phyloP scores from a whole-genome alignment of 2,888 invertebrate species.

The Andricus quercusramuli region DNA sequence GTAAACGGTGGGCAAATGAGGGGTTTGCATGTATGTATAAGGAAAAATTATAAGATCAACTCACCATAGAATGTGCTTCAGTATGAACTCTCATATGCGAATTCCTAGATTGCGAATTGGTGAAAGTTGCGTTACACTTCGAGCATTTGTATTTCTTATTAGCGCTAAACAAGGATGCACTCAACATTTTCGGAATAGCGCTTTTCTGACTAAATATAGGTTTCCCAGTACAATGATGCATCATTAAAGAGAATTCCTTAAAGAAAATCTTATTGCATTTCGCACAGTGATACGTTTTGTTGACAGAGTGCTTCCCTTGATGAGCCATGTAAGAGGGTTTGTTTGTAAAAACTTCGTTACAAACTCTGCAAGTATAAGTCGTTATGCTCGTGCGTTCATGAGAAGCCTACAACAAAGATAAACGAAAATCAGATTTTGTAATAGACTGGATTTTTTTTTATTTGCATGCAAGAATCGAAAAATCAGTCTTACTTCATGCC shows the following conservation, averaged over 20 bases:
- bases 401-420: slow-evolving; percentile 56
- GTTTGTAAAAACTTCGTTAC: slow-evolving; percentile 65
- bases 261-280: slow-evolving; percentile 74
- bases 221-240: slow-evolving; percentile 66
- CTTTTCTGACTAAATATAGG: slow-evolving; percentile 57
- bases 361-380: slow-evolving; percentile 61
- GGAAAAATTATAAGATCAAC: slow-evolving; percentile 4
- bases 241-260: slow-evolving; percentile 69
- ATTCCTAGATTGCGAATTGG: slow-evolving; percentile 65
- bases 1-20: too few relatives aligned
- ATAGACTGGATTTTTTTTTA: neutral
- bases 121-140: slow-evolving; percentile 65
- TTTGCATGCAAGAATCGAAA: neutral
- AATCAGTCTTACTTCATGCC: slow-evolving; percentile 67
- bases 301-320: slow-evolving; percentile 65
- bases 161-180: slow-evolving; percentile 47
- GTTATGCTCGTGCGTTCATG: slow-evolving; percentile 64
- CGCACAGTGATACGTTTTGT: slow-evolving; percentile 71
- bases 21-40: too few relatives aligned
- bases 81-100: slow-evolving; percentile 66
- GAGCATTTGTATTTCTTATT: slow-evolving; percentile 67
- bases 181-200: slow-evolving; percentile 49
- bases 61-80: slow-evolving; percentile 57
- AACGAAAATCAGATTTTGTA: slow-evolving; percentile 1
- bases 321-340: slow-evolving; percentile 64